These are phyloP conservation scores for Tinea trinotella DNA, from an alignment of 2,888 invertebrate species.

Conservation along the genomic window DNA sequence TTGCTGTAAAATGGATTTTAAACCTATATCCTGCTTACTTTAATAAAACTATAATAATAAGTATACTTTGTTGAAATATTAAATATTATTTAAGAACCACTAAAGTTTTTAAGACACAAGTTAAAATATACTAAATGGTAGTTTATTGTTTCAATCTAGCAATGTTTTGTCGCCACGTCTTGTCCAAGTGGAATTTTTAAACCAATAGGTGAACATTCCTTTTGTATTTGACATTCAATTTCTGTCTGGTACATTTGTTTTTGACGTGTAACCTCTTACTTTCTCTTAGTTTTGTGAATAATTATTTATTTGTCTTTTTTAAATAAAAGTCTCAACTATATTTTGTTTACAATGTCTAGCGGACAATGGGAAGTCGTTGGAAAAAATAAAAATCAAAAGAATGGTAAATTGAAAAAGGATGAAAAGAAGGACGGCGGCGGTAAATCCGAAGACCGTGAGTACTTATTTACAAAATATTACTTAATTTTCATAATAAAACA, in stretches of 20 bases:
- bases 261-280: constrained; percentile 64
- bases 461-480: constrained; percentile 19
- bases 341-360: constrained; percentile 46
- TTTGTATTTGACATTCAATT: constrained; percentile 32
- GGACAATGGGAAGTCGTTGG: constrained; percentile 82
- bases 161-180: constrained; percentile 45
- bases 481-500: constrained; percentile 4
- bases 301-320: constrained; percentile 26
- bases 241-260: constrained; percentile 35
- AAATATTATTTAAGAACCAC: too few relatives aligned
- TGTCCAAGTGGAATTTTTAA: constrained; percentile 54
- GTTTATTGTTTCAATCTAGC: neutral
- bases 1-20: too few relatives aligned
- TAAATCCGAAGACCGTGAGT: constrained; percentile 84
- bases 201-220: constrained; percentile 40
- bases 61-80: too few relatives aligned
- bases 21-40: too few relatives aligned
- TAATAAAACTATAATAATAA: too few relatives aligned
- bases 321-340: neutral
- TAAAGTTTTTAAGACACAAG: too few relatives aligned
- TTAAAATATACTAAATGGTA: neutral
- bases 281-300: constrained; percentile 55
- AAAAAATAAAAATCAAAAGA: constrained; percentile 75
- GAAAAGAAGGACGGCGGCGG: constrained; percentile 76
- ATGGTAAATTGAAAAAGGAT: constrained; percentile 71